Evolutionary conservation across 2,113 vertebrate genomes (phyloP).

Genomic region (Argyrosomus japonicus): DNA sequence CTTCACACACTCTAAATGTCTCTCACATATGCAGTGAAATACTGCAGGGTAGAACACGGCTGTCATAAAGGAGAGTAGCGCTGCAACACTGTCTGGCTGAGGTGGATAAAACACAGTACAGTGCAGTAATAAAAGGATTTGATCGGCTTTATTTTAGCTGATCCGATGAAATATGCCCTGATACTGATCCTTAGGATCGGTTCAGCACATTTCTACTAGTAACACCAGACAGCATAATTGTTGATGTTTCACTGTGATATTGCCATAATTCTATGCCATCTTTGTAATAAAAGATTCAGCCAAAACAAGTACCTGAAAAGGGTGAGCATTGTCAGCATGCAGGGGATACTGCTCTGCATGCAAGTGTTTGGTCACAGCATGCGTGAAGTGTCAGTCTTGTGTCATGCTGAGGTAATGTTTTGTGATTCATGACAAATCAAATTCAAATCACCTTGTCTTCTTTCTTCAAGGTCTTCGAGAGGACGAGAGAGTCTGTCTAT

Average conservation of each 20-base stretch:
- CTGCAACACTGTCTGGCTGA: not conserved
- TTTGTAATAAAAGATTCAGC: not conserved
- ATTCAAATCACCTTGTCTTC: constrained; percentile 65
- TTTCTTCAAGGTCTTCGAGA: constrained; percentile 37
- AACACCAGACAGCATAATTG: not conserved
- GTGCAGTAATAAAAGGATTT: not conserved
- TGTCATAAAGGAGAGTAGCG: not conserved
- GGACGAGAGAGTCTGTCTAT: constrained; percentile 35
- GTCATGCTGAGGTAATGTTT: constrained; percentile 57
- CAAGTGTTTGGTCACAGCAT: constrained; percentile 18
- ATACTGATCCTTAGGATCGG: not conserved
- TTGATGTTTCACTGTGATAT: not conserved
- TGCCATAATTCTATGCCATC: not conserved
- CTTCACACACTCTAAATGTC: not conserved
- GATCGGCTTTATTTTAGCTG: not conserved
- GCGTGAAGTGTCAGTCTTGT: constrained; percentile 52
- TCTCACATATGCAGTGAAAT: not conserved
- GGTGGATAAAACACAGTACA: not conserved
- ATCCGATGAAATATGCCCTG: not conserved
- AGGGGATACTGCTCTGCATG: constrained; percentile 11
- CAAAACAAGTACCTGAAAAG: not conserved
- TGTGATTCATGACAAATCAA: constrained; percentile 73
- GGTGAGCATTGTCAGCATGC: not conserved
- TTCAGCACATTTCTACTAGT: not conserved
- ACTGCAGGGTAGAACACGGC: not conserved